Conservation (phyloP, 1,140 invertebrate genomes). For the Hormaphis cornu region DNA sequence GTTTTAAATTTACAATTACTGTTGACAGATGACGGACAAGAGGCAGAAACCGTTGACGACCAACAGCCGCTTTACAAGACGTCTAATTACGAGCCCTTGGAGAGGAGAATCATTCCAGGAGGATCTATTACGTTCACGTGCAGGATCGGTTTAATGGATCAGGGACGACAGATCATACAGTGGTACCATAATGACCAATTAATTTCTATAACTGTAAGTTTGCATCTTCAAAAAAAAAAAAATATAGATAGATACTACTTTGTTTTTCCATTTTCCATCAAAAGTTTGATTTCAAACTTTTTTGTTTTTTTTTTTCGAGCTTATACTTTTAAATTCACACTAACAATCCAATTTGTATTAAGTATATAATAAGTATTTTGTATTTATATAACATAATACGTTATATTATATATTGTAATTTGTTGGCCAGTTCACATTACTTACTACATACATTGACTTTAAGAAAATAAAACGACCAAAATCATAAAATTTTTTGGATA, state of each 20-base stretch:
- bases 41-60: background rate
- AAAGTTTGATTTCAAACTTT: too few species aligned
- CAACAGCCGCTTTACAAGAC: background rate
- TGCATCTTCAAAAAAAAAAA: background rate
- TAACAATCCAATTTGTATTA: too few species aligned
- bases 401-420: too few species aligned
- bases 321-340: too few species aligned
- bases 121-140: constrained; percentile 46
- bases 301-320: too few species aligned
- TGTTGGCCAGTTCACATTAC: too few species aligned
- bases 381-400: too few species aligned
- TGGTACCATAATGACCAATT: background rate
- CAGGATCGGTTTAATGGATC: constrained; percentile 45
- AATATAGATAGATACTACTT: background rate
- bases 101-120: constrained; percentile 43
- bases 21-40: background rate
- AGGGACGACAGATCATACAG: constrained; percentile 35
- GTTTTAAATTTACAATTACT: background rate
- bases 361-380: too few species aligned
- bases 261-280: too few species aligned
- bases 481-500: too few species aligned
- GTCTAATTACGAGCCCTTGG: constrained; percentile 44
- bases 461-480: too few species aligned
- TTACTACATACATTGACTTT: too few species aligned
- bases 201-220: background rate